Base-by-base conservation (phyloP, 2,797 vertebrate genomes). In the Acropternis orthonyx region DNA sequence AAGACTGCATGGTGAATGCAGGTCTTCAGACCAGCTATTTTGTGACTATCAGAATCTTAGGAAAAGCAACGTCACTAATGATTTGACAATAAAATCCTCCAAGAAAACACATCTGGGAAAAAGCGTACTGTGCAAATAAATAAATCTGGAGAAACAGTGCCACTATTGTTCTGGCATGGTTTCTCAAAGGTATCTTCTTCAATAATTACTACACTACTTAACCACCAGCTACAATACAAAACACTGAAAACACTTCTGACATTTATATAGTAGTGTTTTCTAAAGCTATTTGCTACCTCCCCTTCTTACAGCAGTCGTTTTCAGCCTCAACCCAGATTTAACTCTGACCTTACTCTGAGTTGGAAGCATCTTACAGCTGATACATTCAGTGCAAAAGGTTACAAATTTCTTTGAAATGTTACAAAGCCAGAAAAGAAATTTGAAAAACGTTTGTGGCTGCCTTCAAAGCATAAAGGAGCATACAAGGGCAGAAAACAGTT, bases 381-480 rank as follows among this genome's bases (percentile, higher is more conserved):
- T 88, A 81, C 43, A 52, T 55, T 88, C 85, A 86, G 69, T 58
- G 59, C 82, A 93, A 95, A 96, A 96, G 94, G 91, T 92, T 91
- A 92, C 73, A 96, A 95, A 76, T 88, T 89, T 41, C 82, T 93
- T 82, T 91, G 69, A 96, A 94, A 95, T 84, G 67, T 69, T 84
- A 88, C 62, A 91, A 92, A 92, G 91, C 43, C 86, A 62, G 17
- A 17, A 67, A 81, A 68, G 37, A 84, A 37, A n/a, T 3, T 3
- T 49, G 20, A 68, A 83, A 93, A 84, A 72, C 1, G 0, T 89
- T 89, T 92, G 32, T 84, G 73, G 30, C 23, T 84, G 76, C 32
- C 51, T 96, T 96, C 83, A 69, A 20, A 52, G 85, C 48, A 94
- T 78, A 88, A 92, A 89, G 66, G 30, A 83, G 28, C 48, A 72